Evolutionary conservation across 1,140 invertebrate species (phyloP).

Genomic region (Parasteatoda tepidariorum): DNA sequence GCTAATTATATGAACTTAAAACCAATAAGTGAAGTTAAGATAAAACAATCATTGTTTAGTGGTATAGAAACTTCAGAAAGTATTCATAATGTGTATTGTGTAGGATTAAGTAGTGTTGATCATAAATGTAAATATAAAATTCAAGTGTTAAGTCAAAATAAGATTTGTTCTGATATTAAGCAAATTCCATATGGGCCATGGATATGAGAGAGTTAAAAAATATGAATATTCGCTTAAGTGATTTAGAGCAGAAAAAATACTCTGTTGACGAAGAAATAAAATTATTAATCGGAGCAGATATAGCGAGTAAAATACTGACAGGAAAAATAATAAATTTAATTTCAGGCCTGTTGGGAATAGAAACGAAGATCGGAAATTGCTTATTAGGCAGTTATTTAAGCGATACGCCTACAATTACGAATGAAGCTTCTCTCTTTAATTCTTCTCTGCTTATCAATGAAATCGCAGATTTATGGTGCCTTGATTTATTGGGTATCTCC

Average conservation of each 20-base stretch:
- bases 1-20: conserved; percentile 13
- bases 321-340: conserved; percentile 15
- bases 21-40: not conserved
- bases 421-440: not conserved
- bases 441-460: not conserved
- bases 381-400: too few species aligned
- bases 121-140: conserved; percentile 18
- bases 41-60: conserved; percentile 29
- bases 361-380: not conserved
- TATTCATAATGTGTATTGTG: not conserved
- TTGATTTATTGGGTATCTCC: conserved; percentile 18
- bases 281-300: too few species aligned
- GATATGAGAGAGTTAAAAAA: conserved; percentile 1
- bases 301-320: conserved; percentile 3
- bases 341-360: not conserved
- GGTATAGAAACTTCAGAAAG: conserved; percentile 8
- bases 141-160: conserved; percentile 6
- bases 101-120: conserved; percentile 14
- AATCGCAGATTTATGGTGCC: not conserved
- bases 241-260: not conserved
- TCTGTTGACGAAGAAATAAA: conserved; percentile 29
- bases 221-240: not conserved
- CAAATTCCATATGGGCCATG: conserved; percentile 12
- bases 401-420: too few species aligned
- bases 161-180: too few species aligned